Conservation (phyloP, 2,113 vertebrate species). For the Alouatta palliata region DNA sequence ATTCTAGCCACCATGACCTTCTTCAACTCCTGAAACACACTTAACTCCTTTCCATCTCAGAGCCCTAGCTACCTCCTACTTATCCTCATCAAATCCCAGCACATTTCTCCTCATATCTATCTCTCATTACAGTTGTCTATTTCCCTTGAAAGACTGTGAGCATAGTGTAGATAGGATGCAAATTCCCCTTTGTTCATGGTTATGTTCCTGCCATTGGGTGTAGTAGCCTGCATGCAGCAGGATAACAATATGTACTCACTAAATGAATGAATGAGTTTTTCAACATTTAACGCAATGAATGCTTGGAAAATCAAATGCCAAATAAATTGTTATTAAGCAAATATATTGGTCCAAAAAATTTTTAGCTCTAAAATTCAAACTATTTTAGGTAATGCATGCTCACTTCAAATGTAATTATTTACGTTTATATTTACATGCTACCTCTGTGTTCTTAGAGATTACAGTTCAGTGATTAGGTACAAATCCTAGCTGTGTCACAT, state of each 20-base stretch:
- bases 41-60: neutral
- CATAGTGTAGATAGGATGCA: neutral
- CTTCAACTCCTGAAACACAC: neutral
- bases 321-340: neutral
- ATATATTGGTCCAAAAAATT: neutral
- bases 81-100: neutral
- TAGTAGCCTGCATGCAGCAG: neutral
- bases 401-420: neutral
- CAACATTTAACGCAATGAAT: neutral
- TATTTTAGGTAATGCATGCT: neutral
- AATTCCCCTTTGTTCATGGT: neutral
- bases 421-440: neutral
- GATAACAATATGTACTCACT: neutral
- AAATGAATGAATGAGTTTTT: neutral
- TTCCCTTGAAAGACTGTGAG: neutral
- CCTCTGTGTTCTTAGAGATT: neutral
- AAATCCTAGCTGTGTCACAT: neutral
- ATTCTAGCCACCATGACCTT: neutral
- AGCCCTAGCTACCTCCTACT: neutral
- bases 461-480: neutral
- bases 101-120: neutral
- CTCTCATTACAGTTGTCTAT: neutral
- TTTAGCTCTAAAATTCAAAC: neutral
- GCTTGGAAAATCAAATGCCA: neutral
- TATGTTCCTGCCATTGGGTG: neutral